These are phyloP conservation scores for Passerina amoena DNA, from an alignment of 2,113 vertebrate genomes.

Conservation along the genomic window DNA sequence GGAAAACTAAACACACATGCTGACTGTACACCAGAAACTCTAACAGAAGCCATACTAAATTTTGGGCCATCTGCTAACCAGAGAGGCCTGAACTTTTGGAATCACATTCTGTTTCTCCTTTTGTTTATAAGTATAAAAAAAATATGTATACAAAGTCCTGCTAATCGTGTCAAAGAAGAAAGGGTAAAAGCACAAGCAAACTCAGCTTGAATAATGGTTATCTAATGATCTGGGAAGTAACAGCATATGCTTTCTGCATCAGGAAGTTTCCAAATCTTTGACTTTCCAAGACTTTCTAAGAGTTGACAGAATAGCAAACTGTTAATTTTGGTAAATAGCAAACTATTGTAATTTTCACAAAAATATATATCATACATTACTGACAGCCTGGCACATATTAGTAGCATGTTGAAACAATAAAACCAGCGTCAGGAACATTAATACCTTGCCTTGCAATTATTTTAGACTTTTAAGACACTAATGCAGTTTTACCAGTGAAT, in stretches of 20 bases:
- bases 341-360: not conserved
- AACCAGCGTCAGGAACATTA: not conserved
- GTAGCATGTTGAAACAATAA: not conserved
- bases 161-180: not conserved
- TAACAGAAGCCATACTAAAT: not conserved
- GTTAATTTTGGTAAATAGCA: not conserved
- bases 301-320: not conserved
- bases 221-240: not conserved
- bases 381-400: not conserved
- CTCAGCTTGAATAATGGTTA: not conserved
- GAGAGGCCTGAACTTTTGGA: not conserved
- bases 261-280: not conserved
- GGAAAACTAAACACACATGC: not conserved
- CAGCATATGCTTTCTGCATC: not conserved
- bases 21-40: not conserved
- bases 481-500: not conserved
- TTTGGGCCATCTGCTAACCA: not conserved
- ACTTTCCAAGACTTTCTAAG: not conserved
- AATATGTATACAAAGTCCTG: not conserved
- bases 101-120: not conserved
- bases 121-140: not conserved
- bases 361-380: not conserved
- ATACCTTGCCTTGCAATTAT: not conserved
- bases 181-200: not conserved
- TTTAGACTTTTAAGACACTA: not conserved